Conservation (phyloP, 2,797 vertebrate species). For the Choloepus didactylus region DNA sequence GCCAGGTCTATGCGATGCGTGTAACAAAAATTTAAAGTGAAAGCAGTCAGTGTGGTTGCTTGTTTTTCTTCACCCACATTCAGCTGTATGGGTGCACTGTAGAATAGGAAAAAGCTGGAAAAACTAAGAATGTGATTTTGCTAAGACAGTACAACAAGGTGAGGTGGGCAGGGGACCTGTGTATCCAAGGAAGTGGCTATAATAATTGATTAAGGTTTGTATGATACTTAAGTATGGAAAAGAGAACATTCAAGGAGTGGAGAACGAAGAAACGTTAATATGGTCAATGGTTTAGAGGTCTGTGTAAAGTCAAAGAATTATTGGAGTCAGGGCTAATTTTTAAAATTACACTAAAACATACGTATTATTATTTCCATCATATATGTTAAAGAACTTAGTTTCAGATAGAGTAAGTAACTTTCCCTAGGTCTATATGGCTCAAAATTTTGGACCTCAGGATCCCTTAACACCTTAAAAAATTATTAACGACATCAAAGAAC, state of each 20-base stretch:
- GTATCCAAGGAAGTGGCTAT: not conserved
- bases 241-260: not conserved
- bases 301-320: not conserved
- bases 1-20: not conserved
- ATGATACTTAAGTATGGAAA: not conserved
- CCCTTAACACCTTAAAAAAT: not conserved
- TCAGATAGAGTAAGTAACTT: not conserved
- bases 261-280: not conserved
- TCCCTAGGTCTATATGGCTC: not conserved
- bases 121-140: not conserved
- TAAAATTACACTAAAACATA: not conserved
- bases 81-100: not conserved
- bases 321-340: not conserved
- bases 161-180: not conserved
- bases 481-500: not conserved
- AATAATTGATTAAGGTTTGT: not conserved
- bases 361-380: not conserved
- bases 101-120: not conserved
- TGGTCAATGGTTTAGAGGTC: not conserved
- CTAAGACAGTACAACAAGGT: not conserved
- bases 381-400: not conserved
- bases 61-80: not conserved
- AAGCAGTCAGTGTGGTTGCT: no score
- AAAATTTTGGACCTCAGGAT: not conserved
- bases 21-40: not conserved